phyloP scores from a whole-genome alignment of 2,888 invertebrate genomes.

The Catocala sponsa region DNA sequence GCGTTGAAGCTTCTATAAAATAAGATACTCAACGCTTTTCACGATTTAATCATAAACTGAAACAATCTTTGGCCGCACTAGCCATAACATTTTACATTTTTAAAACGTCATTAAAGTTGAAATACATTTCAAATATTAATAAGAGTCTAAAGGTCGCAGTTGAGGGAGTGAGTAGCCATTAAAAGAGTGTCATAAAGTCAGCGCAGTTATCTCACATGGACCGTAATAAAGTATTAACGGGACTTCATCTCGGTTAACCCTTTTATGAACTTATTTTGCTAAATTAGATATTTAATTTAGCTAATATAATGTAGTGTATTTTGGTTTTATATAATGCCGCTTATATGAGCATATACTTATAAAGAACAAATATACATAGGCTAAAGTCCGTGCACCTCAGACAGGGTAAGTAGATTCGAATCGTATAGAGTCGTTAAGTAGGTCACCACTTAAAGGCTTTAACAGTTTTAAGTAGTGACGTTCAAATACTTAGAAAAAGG shows the following conservation, averaged over 20 bases:
- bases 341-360: no score
- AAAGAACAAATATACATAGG: no score
- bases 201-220: conserved; percentile 70
- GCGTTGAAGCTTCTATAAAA: not conserved
- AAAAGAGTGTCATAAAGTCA: conserved; percentile 74
- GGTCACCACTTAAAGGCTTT: no score
- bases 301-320: no score
- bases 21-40: not conserved
- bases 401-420: no score
- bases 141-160: conserved; percentile 53
- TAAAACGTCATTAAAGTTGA: conserved; percentile 53
- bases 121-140: conserved; percentile 58
- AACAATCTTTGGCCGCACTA: conserved; percentile 24
- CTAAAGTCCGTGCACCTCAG: no score
- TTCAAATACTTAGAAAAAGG: no score
- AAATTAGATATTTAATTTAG: conserved; percentile 28
- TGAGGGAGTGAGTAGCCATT: conserved; percentile 69
- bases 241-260: conserved; percentile 51
- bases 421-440: no score
- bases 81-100: conserved; percentile 43
- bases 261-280: conserved; percentile 43
- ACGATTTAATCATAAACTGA: conserved; percentile 18
- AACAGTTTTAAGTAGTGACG: no score
- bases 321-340: no score
- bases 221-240: conserved; percentile 75